These are phyloP conservation scores for Pristionchus maxplancki DNA, from an alignment of 2,888 invertebrate genomes.

Conservation along the genomic window DNA sequence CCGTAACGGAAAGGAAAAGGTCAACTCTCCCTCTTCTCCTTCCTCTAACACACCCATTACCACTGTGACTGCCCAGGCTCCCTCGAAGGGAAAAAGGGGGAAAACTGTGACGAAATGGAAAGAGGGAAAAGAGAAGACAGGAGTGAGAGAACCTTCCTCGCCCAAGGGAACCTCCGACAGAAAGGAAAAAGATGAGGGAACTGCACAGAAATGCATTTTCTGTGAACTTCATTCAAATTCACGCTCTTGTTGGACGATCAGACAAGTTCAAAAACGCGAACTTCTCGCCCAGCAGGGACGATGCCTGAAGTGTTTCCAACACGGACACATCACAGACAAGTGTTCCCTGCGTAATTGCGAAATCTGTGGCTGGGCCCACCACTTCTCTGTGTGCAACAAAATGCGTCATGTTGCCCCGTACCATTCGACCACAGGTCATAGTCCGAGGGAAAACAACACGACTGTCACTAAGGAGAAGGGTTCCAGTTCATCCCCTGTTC, in stretches of 20 bases:
- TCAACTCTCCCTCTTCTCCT: background rate
- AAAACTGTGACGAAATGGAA: background rate
- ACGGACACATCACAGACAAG: background rate
- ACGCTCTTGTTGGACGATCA: background rate
- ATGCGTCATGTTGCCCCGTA: background rate
- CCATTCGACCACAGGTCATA: no score
- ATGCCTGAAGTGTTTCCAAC: background rate
- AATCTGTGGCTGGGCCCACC: background rate
- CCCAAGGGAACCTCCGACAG: background rate
- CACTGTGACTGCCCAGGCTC: background rate
- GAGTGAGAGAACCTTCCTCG: background rate
- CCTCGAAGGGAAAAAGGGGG: background rate
- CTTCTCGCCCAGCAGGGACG: background rate
- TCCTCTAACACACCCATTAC: background rate
- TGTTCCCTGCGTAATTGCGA: background rate
- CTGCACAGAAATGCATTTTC: background rate
- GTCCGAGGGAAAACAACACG: no score
- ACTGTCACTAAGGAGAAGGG: background rate
- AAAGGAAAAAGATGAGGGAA: background rate
- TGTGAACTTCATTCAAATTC: background rate
- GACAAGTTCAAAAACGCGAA: background rate
- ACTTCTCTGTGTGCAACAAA: background rate
- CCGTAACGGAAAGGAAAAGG: background rate
- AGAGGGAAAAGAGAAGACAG: background rate
- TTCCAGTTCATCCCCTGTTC: no score